phyloP scores from a whole-genome alignment of 1,140 invertebrate species.

The Pentalonia nigronervosa region DNA sequence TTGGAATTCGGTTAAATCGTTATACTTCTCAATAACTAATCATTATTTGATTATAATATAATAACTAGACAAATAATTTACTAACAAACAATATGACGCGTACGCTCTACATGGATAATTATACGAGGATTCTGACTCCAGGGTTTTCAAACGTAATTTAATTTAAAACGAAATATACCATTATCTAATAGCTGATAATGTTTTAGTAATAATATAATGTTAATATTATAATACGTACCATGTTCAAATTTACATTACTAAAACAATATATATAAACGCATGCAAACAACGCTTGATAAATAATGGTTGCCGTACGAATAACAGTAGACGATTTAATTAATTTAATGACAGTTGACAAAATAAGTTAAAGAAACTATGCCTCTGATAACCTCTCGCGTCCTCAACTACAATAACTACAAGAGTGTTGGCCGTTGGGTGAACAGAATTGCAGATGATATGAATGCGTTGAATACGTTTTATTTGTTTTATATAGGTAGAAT shows the following conservation, averaged over 20 bases:
- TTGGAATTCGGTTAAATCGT: background rate
- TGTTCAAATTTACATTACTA: conserved; percentile 7
- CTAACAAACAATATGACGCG: background rate
- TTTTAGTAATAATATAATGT: background rate
- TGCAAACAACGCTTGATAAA: background rate
- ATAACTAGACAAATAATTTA: background rate
- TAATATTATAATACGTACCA: background rate
- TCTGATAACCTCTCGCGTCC: background rate
- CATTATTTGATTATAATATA: background rate
- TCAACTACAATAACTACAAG: background rate
- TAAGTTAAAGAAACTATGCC: background rate
- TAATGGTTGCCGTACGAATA: background rate
- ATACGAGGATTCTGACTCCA: background rate
- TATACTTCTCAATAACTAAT: background rate
- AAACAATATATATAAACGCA: background rate
- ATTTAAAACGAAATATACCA: background rate
- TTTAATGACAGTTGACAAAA: background rate
- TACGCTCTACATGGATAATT: background rate
- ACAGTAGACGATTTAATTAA: background rate
- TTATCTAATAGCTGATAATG: background rate
- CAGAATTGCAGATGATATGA: background rate
- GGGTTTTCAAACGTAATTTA: background rate
- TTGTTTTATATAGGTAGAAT: background rate
- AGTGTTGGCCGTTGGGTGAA: background rate
- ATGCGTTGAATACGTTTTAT: background rate